Percentiles rank a stretch among this genome's conserved stretches.
Evolutionary conservation across 2,888 invertebrate species (phyloP).

Genomic region (Peribatodes rhomboidaria): DNA sequence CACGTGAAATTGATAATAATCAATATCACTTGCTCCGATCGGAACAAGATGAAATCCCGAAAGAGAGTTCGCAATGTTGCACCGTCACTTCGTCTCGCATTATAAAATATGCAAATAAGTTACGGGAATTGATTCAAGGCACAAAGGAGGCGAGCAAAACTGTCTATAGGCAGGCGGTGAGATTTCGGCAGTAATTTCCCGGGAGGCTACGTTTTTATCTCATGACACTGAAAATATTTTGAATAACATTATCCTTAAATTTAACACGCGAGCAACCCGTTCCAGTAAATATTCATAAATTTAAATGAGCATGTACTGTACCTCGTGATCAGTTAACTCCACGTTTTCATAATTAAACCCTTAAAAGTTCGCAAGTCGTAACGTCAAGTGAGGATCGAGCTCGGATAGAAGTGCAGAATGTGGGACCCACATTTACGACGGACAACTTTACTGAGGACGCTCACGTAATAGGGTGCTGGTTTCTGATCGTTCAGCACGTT

Average conservation of each 20-base stretch:
- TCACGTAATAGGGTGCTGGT: conserved; percentile 24
- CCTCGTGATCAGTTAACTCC: conserved; percentile 31
- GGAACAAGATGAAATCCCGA: conserved; percentile 63
- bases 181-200: conserved; percentile 85
- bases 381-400: conserved; percentile 33
- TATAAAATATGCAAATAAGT: conserved; percentile 86
- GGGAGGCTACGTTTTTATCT: conserved; percentile 78
- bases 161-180: conserved; percentile 78
- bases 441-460: conserved; percentile 33
- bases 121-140: conserved; percentile 85
- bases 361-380: conserved; percentile 52
- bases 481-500: conserved; percentile 34
- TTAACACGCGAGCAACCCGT: conserved; percentile 26
- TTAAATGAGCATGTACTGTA: conserved; percentile 24
- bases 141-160: conserved; percentile 77
- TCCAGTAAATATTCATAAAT: conserved; percentile 20
- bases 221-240: conserved; percentile 78
- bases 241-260: conserved; percentile 58
- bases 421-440: conserved; percentile 32
- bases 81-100: conserved; percentile 77
- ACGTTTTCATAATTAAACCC: conserved; percentile 41
- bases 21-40: conserved; percentile 41
- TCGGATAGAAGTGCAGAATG: conserved; percentile 28
- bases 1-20: conserved; percentile 32
- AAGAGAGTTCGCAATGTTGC: conserved; percentile 66